phyloP scores from a whole-genome alignment of 2,797 vertebrate genomes.

The Atherinosoma microstoma region DNA sequence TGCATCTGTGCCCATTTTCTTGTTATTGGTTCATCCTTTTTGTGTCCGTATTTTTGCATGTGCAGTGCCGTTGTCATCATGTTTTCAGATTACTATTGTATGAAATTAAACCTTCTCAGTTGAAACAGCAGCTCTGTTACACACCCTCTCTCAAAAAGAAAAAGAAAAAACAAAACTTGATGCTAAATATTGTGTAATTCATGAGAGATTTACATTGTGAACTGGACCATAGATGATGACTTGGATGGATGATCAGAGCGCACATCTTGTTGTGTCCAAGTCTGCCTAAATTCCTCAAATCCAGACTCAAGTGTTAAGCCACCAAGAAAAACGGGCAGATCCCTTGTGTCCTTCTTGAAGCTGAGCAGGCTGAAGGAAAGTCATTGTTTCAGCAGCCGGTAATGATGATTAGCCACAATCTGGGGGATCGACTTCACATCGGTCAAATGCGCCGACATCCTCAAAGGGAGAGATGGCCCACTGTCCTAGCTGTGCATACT shows the following conservation, averaged over 20 bases:
- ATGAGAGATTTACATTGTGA: slow-evolving; percentile 35
- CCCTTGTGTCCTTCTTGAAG: slow-evolving; percentile 81
- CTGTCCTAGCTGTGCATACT: slow-evolving; percentile 73
- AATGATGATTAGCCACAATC: slow-evolving; percentile 86
- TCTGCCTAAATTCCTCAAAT: slow-evolving; percentile 76
- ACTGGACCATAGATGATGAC: slow-evolving; percentile 58
- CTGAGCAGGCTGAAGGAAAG: slow-evolving; percentile 81
- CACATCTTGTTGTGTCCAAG: slow-evolving; percentile 75
- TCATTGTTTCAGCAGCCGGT: slow-evolving; percentile 81
- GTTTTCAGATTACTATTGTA: slow-evolving; percentile 27
- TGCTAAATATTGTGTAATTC: slow-evolving; percentile 34
- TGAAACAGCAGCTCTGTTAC: slow-evolving; percentile 20
- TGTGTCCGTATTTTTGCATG: slow-evolving; percentile 22
- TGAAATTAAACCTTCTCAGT: slow-evolving; percentile 40
- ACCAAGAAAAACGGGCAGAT: slow-evolving; percentile 71
- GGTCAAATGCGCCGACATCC: slow-evolving; percentile 83
- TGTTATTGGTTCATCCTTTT: slow-evolving; percentile 47
- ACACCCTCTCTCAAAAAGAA: background rate
- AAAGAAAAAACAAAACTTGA: slow-evolving; percentile 16
- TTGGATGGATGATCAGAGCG: slow-evolving; percentile 71
- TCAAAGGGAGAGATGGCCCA: slow-evolving; percentile 80
- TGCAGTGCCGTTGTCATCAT: slow-evolving; percentile 40
- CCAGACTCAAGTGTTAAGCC: slow-evolving; percentile 77
- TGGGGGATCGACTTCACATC: slow-evolving; percentile 85
- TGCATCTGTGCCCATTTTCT: slow-evolving; percentile 70